Conservation (phyloP, 1,140 invertebrate species). For the Linepithema humile region DNA sequence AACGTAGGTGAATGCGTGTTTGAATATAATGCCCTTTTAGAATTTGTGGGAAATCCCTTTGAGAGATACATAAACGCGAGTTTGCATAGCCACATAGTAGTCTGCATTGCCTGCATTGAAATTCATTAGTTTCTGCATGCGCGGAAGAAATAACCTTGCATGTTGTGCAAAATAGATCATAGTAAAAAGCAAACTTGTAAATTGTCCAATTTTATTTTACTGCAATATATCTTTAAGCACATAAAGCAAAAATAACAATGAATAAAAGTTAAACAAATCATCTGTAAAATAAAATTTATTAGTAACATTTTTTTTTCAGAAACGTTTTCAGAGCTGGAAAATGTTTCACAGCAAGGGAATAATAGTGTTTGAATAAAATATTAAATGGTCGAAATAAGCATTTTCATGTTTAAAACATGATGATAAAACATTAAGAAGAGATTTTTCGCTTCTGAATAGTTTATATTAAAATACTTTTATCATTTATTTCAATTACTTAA, state of each 20-base stretch:
- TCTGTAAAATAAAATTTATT: background rate
- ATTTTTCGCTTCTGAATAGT: background rate
- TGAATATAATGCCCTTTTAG: constrained; percentile 9
- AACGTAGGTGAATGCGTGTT: background rate
- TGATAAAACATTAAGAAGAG: background rate
- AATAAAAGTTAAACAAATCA: constrained; percentile 10
- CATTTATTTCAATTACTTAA: too few species aligned
- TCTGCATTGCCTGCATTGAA: background rate
- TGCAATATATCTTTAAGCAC: background rate
- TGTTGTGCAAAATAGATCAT: background rate
- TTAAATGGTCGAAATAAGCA: background rate
- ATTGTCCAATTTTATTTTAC: background rate
- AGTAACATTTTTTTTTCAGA: background rate
- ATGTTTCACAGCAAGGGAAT: background rate
- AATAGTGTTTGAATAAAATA: background rate
- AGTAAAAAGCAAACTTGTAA: background rate
- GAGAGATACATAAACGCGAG: background rate
- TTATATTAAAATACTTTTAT: background rate
- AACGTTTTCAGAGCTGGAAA: background rate
- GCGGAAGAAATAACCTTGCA: background rate
- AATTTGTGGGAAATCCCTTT: constrained; percentile 18
- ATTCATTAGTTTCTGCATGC: background rate
- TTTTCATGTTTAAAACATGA: background rate
- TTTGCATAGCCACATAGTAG: background rate
- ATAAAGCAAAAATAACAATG: background rate